Conservation (phyloP, 64 coral and sea anemone genomes). For the Stichodactyla mertensii region DNA sequence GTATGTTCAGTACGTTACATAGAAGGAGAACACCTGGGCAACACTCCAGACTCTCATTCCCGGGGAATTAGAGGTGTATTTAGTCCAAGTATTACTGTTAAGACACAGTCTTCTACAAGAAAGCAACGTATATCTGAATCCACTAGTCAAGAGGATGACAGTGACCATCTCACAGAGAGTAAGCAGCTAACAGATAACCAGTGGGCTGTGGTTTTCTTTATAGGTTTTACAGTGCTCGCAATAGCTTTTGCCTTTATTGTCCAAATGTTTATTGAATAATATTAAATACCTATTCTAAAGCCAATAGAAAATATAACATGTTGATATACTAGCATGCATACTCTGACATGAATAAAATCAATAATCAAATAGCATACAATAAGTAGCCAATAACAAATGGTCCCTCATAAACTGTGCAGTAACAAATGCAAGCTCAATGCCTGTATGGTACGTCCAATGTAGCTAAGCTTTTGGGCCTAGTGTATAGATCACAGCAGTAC, state of each 20-base stretch:
- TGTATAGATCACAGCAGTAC: no score
- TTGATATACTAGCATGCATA: no score
- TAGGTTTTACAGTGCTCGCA: conserved; percentile 59
- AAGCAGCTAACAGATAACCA: conserved; percentile 69
- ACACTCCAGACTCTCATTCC: conserved; percentile 27
- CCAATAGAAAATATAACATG: background rate
- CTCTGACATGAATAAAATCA: no score
- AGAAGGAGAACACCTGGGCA: background rate
- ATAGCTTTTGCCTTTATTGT: conserved; percentile 56
- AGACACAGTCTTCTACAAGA: conserved; percentile 29
- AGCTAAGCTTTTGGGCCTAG: no score
- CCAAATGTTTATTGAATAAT: conserved; percentile 55
- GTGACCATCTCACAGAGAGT: background rate
- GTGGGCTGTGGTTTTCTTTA: conserved; percentile 85
- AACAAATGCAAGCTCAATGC: no score
- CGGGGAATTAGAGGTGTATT: conserved; percentile 62
- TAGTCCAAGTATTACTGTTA: conserved; percentile 40
- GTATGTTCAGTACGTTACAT: conserved; percentile 69
- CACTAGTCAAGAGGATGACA: conserved; percentile 5
- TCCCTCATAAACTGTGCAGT: no score
- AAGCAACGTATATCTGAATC: conserved; percentile 57
- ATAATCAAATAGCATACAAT: no score
- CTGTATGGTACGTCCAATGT: no score
- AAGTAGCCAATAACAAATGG: no score
- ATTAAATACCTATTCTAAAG: conserved; percentile 1